Evolutionary conservation across 2,888 invertebrate species (phyloP).

Genomic region (Pseudococcus viburni): DNA sequence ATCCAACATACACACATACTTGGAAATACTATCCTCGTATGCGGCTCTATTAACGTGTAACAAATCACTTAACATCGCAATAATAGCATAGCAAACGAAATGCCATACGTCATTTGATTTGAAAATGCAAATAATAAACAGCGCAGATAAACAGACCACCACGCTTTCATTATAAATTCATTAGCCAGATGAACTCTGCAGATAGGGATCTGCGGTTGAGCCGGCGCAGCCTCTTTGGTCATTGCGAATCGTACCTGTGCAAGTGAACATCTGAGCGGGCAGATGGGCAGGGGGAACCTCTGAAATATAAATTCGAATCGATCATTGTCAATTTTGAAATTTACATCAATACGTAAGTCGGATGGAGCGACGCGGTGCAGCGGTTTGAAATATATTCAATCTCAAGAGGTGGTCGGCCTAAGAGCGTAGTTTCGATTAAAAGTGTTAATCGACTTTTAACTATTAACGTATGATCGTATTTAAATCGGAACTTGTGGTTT

Average conservation of each 20-base stretch:
- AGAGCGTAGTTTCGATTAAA: constrained; percentile 59
- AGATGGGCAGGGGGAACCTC: not conserved
- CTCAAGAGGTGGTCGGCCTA: constrained; percentile 56
- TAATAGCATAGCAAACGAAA: constrained; percentile 7
- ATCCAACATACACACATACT: not conserved
- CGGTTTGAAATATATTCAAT: constrained; percentile 54
- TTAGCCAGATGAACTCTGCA: constrained; percentile 43
- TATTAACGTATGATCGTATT: constrained; percentile 63
- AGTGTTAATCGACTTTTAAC: constrained; percentile 64
- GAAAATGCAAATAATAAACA: constrained; percentile 53
- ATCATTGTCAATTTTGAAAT: constrained; percentile 54
- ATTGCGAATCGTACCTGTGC: not conserved
- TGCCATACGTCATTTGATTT: constrained; percentile 42
- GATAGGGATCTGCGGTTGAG: constrained; percentile 12
- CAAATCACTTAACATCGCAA: constrained; percentile 42
- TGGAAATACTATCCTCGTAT: not conserved
- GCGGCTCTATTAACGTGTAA: constrained; percentile 3
- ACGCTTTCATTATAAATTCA: constrained; percentile 57
- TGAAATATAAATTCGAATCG: constrained; percentile 23
- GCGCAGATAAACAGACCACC: constrained; percentile 50
- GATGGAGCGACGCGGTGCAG: not conserved
- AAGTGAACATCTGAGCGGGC: too few relatives aligned
- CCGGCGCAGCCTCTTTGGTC: constrained; percentile 3
- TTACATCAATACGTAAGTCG: constrained; percentile 12
- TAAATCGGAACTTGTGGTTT: constrained; percentile 63